These are phyloP conservation scores for Raja brachyura DNA, from an alignment of 2,113 vertebrate genomes.

Conservation along the genomic window DNA sequence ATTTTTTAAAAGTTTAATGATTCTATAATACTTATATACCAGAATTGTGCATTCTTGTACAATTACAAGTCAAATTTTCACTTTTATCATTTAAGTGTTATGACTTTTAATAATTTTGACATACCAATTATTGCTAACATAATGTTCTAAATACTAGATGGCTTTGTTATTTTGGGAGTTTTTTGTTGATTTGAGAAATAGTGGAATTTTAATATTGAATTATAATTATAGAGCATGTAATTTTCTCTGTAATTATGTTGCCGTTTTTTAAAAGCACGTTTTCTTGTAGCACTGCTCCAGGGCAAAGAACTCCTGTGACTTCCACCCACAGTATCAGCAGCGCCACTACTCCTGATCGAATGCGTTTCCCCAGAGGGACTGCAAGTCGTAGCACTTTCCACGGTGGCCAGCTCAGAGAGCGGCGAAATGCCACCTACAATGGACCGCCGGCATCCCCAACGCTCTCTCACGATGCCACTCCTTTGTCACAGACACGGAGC, in stretches of 20 bases:
- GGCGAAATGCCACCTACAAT: conserved; percentile 91
- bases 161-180: not conserved
- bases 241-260: not conserved
- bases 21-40: not conserved
- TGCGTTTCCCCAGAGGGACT: conserved; percentile 86
- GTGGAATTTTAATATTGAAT: too few species aligned
- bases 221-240: not conserved
- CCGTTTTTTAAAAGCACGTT: not conserved
- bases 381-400: conserved; percentile 95
- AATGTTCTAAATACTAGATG: not conserved
- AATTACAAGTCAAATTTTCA: not conserved
- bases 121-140: not conserved
- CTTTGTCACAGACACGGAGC: conserved; percentile 81
- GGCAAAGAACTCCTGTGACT: conserved; percentile 80
- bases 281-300: conserved; percentile 64
- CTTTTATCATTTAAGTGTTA: too few species aligned
- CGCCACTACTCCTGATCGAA: conserved; percentile 77
- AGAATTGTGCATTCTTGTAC: not conserved
- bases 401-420: conserved; percentile 81
- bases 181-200: not conserved
- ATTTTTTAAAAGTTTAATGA: not conserved
- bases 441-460: conserved; percentile 91
- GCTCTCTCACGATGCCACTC: conserved; percentile 82
- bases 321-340: conserved; percentile 92
- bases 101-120: not conserved